Percentiles rank a stretch among this genome's conserved stretches.
phyloP scores from a whole-genome alignment of 1,140 invertebrate species.

The Megalopta genalis region DNA sequence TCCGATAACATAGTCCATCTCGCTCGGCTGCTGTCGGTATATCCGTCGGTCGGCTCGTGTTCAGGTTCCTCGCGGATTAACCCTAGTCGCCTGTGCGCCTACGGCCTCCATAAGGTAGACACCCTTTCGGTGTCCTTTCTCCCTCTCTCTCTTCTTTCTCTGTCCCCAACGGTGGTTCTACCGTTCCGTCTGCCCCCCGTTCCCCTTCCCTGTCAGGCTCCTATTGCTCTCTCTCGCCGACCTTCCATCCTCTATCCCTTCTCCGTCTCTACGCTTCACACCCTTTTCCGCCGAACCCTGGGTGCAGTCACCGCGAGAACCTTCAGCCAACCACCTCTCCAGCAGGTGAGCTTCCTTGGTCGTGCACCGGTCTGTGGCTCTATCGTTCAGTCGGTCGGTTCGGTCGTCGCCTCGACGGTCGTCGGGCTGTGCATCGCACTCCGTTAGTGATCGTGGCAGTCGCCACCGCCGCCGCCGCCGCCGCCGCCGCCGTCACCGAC shows the following conservation, averaged over 20 bases:
- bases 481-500: conserved; percentile 14
- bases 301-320: conserved; percentile 70
- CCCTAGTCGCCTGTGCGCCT: conserved; percentile 22
- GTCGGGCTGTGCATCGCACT: conserved; percentile 23
- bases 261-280: conserved; percentile 60
- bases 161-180: background rate
- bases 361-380: background rate
- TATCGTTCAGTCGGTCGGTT: background rate
- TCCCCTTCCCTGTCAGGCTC: conserved; percentile 1
- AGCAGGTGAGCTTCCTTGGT: conserved; percentile 61
- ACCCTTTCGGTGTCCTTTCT: conserved; percentile 25
- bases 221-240: conserved; percentile 20
- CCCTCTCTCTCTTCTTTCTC: conserved; percentile 31
- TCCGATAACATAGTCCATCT: conserved; percentile 68
- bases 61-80: conserved; percentile 45
- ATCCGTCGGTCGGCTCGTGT: conserved; percentile 35
- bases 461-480: conserved; percentile 26
- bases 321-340: conserved; percentile 62
- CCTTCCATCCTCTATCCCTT: conserved; percentile 58
- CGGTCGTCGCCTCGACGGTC: background rate
- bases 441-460: conserved; percentile 31
- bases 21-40: conserved; percentile 42
- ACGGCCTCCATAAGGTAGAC: conserved; percentile 25
- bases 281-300: conserved; percentile 64
- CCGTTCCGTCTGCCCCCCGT: background rate